Evolutionary conservation across 2,113 vertebrate species (phyloP).

Genomic region (Lamprologus lemairii): DNA sequence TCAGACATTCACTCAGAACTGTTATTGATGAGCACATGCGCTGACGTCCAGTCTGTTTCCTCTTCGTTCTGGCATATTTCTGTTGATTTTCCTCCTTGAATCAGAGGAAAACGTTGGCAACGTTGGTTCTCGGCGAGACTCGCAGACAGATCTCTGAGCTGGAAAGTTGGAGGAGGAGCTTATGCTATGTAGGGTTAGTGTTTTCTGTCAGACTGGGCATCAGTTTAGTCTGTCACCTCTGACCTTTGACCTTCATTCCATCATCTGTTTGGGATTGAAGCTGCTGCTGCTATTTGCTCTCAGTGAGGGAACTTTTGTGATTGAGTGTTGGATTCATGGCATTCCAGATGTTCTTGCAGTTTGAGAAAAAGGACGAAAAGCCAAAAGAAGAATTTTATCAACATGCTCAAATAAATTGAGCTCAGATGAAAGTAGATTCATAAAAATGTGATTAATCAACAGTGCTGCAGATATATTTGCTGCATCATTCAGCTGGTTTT

Average conservation of each 20-base stretch:
- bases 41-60: background rate
- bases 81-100: background rate
- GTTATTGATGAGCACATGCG: background rate
- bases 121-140: background rate
- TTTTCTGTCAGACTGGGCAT: background rate
- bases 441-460: background rate
- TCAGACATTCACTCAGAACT: background rate
- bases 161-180: background rate
- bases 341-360: background rate
- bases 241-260: background rate
- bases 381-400: background rate
- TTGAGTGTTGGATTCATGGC: background rate
- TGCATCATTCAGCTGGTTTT: background rate
- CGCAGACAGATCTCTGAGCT: background rate
- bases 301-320: rapidly evolving
- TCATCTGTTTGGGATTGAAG: background rate
- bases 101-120: background rate
- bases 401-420: background rate
- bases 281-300: background rate
- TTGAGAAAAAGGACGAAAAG: background rate
- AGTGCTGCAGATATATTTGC: background rate
- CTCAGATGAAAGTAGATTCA: background rate
- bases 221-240: background rate
- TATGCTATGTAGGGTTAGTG: background rate
- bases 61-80: background rate